These are phyloP conservation scores for Diceros bicornis DNA, from an alignment of 2,797 vertebrate species.

Conservation along the genomic window DNA sequence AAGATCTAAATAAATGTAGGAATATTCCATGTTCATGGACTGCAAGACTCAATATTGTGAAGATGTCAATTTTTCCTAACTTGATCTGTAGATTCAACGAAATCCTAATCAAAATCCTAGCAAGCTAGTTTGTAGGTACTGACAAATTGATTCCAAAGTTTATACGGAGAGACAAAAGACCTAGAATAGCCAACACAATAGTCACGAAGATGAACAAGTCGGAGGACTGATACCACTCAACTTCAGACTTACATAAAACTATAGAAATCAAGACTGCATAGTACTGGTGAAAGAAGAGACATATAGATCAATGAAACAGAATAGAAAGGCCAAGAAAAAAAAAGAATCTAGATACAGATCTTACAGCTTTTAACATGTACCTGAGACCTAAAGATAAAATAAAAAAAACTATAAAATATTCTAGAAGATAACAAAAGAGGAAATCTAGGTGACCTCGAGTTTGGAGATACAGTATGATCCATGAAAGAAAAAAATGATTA, in stretches of 20 bases:
- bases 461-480: neutral
- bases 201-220: neutral
- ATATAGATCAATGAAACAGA: neutral
- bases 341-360: neutral
- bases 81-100: neutral
- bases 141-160: neutral
- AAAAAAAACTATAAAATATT: neutral
- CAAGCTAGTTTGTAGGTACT: neutral
- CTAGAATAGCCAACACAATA: neutral
- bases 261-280: too few relatives aligned
- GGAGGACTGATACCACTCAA: neutral
- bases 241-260: too few relatives aligned
- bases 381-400: neutral
- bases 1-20: neutral
- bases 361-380: neutral
- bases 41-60: too few relatives aligned
- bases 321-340: neutral
- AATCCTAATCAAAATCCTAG: neutral
- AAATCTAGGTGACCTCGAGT: too few relatives aligned
- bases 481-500: neutral
- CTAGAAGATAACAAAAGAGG: neutral
- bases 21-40: too few relatives aligned
- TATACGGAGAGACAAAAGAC: neutral
- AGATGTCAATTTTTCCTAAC: neutral
- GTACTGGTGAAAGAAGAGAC: too few relatives aligned